A percentile compares a stretch with the other conserved stretches of the same genome.
Evolutionary conservation across 2,797 vertebrate genomes (phyloP).

Genomic region (Onychomys torridus): DNA sequence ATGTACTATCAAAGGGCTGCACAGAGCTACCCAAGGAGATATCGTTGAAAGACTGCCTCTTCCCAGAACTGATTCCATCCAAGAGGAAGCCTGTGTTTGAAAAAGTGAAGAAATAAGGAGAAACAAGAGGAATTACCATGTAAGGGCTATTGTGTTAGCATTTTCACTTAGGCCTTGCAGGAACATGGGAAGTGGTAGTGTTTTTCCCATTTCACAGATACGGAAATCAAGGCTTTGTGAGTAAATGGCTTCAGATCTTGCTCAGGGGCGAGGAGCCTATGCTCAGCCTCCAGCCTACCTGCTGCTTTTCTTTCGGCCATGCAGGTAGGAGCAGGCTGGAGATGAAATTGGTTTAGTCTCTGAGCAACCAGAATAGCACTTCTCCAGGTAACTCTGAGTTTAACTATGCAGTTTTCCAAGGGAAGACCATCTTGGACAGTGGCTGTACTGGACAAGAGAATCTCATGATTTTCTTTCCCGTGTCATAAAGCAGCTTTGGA

Average conservation of each 20-base stretch:
- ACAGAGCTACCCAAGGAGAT: rapidly evolving
- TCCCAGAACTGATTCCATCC: background rate
- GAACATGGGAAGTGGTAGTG: rapidly evolving
- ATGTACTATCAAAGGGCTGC: background rate
- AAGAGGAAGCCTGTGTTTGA: background rate
- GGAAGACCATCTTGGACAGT: background rate
- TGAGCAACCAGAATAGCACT: background rate
- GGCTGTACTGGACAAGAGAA: background rate
- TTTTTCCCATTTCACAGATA: background rate
- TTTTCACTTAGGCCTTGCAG: too few relatives aligned
- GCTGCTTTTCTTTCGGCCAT: background rate
- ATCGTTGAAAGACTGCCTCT: rapidly evolving
- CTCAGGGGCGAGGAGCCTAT: background rate
- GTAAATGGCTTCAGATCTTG: background rate
- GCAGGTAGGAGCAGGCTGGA: conserved; percentile 58
- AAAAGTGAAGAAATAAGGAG: rapidly evolving
- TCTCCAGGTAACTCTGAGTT: conserved; percentile 28
- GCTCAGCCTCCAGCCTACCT: background rate
- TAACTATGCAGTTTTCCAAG: background rate
- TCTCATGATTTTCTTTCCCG: background rate
- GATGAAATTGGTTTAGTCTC: conserved; percentile 73
- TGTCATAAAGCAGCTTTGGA: conserved; percentile 74
- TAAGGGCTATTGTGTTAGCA: background rate
- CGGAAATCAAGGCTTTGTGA: background rate
- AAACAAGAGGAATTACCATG: background rate